Conservation (phyloP, 2,113 vertebrate species). For the Sander lucioperca region DNA sequence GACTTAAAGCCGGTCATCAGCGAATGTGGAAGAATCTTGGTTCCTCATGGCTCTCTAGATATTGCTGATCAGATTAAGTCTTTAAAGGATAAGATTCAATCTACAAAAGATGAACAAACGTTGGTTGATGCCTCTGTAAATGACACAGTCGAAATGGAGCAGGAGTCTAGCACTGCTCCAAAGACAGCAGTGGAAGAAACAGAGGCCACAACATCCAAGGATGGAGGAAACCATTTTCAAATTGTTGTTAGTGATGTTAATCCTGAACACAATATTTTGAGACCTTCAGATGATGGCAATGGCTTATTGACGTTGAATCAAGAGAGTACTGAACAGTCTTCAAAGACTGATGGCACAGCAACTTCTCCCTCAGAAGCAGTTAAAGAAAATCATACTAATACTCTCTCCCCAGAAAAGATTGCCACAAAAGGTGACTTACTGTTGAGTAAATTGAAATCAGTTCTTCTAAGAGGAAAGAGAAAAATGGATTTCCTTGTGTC, state of each 20-base stretch:
- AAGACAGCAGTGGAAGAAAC: conserved; percentile 6
- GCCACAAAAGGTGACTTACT: conserved; percentile 48
- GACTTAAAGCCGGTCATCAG: conserved; percentile 81
- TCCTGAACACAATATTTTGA: conserved; percentile 19
- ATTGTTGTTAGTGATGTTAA: neutral
- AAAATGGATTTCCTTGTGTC: conserved; percentile 18
- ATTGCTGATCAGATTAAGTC: conserved; percentile 46
- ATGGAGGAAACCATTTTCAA: conserved; percentile 4
- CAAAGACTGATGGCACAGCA: conserved; percentile 6
- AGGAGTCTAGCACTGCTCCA: conserved; percentile 10
- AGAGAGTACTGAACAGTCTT: conserved; percentile 6
- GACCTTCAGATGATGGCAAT: neutral
- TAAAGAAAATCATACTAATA: conserved; percentile 24
- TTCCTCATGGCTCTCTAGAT: conserved; percentile 79
- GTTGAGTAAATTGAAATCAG: conserved; percentile 75
- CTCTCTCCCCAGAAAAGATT: conserved; percentile 19
- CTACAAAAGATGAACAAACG: conserved; percentile 23
- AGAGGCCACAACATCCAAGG: neutral
- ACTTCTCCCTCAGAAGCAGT: conserved; percentile 9
- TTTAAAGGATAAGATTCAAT: conserved; percentile 34
- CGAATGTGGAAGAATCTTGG: conserved; percentile 82
- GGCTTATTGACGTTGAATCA: conserved; percentile 11
- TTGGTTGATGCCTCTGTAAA: conserved; percentile 17
- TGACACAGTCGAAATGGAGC: neutral
- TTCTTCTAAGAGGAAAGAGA: conserved; percentile 72